Evolutionary conservation across 2,797 vertebrate genomes (phyloP).

Genomic region (Lacerta viridis): DNA sequence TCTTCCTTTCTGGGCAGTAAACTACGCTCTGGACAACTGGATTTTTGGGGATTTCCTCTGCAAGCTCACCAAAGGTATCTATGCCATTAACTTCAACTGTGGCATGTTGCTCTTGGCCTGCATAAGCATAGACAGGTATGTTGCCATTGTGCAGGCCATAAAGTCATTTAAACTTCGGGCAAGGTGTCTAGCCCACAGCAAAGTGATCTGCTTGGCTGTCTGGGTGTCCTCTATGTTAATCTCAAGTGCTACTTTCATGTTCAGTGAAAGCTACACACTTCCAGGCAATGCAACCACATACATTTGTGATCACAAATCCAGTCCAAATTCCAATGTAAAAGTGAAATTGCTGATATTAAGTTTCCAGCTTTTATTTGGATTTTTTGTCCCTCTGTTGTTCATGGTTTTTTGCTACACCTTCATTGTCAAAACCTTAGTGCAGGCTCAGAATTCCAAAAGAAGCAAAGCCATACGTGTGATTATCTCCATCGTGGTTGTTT

Average conservation of each 20-base stretch:
- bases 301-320: constrained; percentile 84
- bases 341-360: constrained; percentile 83
- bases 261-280: constrained; percentile 78
- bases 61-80: constrained; percentile 87
- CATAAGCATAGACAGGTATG: constrained; percentile 90
- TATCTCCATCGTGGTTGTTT: constrained; percentile 86
- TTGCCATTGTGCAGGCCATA: constrained; percentile 91
- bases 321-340: fast-evolving
- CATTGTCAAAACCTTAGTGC: constrained; percentile 84
- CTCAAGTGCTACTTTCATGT: constrained; percentile 85
- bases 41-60: constrained; percentile 83
- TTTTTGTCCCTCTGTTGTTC: constrained; percentile 87
- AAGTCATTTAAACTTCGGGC: constrained; percentile 87
- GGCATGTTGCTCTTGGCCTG: constrained; percentile 92
- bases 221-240: constrained; percentile 85
- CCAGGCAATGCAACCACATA: background rate
- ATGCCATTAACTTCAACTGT: constrained; percentile 92
- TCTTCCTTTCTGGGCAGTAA: constrained; percentile 88
- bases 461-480: constrained; percentile 91
- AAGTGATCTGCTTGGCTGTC: constrained; percentile 80
- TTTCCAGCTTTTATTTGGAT: constrained; percentile 86
- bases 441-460: constrained; percentile 87
- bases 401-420: constrained; percentile 89
- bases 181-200: constrained; percentile 76
- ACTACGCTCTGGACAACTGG: constrained; percentile 78